Evolutionary conservation across 1,140 invertebrate genomes (phyloP), one percentile per base, ranked within the genome.

Genomic region (Cotesia glomerata): DNA sequence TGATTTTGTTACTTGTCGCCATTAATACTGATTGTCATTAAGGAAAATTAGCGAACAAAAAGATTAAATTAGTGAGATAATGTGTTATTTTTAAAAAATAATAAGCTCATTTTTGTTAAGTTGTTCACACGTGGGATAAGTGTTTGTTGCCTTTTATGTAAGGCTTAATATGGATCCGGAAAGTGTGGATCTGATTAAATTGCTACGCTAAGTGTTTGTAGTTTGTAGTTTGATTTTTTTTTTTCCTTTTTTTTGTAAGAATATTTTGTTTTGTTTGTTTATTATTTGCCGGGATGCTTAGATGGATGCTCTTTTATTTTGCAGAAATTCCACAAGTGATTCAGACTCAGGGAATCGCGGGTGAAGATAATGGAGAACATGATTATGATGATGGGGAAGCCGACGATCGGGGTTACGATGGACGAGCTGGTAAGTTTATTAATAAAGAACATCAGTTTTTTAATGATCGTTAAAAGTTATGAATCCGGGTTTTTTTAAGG

Each of bases 331-430:
- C 90, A 16, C 79, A 85, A 78, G 85, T 88, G 72, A 85, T 90
- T 49, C 89, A 90, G 80, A 90, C 90, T 58, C 89, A 90, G 76
- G 89, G 89, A 32, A 90, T 88, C 7, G 89, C 89, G 63, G 87
- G 89, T 56, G 88, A 90, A 32, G 88, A 90, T 74, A 87, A 86
- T 71, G 86, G 84, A 1, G 85, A 88, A 69, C 84, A 88, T 36
- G 83, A 83, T 58, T 58, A 58, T 64, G 79, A 86, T 7, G 82
- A 80, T 49, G 79, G 39, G 39, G 39, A 45, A 9, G 39, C 39
- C 39, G 39, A 87, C 36, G 85, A 87, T 39, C 78, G 81, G 16
- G 84, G 82, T 79, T 85, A 87, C 73, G 78, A 81, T 36, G 81
- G 81, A 71, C 80, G 85, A 75, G 81, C 82, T 76, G 88, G 88